A percentile compares a stretch with the other conserved stretches of the same genome.
These are phyloP conservation scores for Gymnosoma rotundatum DNA, from an alignment of 2,888 invertebrate species.

Conservation along the genomic window DNA sequence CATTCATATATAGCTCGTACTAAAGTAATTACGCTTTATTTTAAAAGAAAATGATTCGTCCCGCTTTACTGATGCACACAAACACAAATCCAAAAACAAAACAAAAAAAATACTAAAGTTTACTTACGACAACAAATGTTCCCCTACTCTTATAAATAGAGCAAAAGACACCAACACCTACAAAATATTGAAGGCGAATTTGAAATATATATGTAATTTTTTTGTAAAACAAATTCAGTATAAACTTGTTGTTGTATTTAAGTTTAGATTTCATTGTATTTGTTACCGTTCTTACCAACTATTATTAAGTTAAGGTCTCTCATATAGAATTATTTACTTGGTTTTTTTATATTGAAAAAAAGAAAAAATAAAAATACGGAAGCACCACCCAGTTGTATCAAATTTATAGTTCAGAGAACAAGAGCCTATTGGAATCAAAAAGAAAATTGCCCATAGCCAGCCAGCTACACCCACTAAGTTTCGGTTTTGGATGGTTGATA, in stretches of 20 bases:
- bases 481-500: slow-evolving; percentile 31
- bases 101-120: neutral
- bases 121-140: slow-evolving; percentile 19
- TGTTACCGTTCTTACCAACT: slow-evolving; percentile 35
- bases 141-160: slow-evolving; percentile 16
- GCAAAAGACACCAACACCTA: slow-evolving; percentile 38
- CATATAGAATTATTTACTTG: slow-evolving; percentile 9
- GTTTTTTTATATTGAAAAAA: neutral
- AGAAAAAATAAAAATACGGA: slow-evolving; percentile 7
- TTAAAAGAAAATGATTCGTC: slow-evolving; percentile 59
- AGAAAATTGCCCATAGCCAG: slow-evolving; percentile 42
- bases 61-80: slow-evolving; percentile 22
- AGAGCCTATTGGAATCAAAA: slow-evolving; percentile 60
- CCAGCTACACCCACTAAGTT: slow-evolving; percentile 42
- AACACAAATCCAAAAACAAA: neutral
- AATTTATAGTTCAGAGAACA: slow-evolving; percentile 9
- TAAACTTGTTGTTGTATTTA: slow-evolving; percentile 8
- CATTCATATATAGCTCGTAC: slow-evolving; percentile 22
- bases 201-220: slow-evolving; percentile 29
- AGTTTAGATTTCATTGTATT: slow-evolving; percentile 42
- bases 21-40: slow-evolving; percentile 66
- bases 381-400: slow-evolving; percentile 63
- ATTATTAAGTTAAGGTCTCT: slow-evolving; percentile 52
- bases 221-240: slow-evolving; percentile 7
- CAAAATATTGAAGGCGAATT: slow-evolving; percentile 57